Percentiles rank a stretch among this genome's conserved stretches.
Conservation (phyloP, 2,797 vertebrate species). For the Babyrousa celebensis region DNA sequence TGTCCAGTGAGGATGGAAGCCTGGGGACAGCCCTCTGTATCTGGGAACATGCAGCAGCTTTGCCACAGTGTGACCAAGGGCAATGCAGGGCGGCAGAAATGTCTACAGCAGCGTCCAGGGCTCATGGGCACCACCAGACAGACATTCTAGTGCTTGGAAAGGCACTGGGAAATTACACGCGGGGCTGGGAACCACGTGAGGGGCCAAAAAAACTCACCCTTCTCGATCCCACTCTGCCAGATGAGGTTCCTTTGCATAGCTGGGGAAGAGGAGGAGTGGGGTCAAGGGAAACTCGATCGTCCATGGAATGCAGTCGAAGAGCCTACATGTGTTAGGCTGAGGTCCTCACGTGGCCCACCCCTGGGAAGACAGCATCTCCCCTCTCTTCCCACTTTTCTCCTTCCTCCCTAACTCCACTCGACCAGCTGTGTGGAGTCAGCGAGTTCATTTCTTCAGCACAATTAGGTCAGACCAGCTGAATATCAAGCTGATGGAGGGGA, state of each 20-base stretch:
- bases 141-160: neutral
- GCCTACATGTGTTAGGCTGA: neutral
- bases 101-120: accelerated
- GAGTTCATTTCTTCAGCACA: slow-evolving; percentile 65
- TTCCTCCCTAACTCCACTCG: slow-evolving; percentile 37
- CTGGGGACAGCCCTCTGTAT: neutral
- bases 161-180: neutral
- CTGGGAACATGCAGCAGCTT: neutral
- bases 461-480: slow-evolving; percentile 80
- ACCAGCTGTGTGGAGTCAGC: neutral
- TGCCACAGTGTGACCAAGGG: accelerated
- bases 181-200: neutral
- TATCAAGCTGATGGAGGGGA: slow-evolving; percentile 66
- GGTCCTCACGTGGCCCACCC: too few species aligned
- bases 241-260: neutral
- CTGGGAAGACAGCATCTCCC: neutral
- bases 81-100: neutral
- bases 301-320: neutral
- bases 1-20: neutral
- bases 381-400: neutral
- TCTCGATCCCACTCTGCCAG: neutral
- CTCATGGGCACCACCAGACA: neutral
- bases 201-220: neutral
- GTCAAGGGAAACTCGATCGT: neutral
- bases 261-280: too few species aligned